Conservation (phyloP, 35 echinoderm and acorn worm genomes). For the Ophioderma brevispina region DNA sequence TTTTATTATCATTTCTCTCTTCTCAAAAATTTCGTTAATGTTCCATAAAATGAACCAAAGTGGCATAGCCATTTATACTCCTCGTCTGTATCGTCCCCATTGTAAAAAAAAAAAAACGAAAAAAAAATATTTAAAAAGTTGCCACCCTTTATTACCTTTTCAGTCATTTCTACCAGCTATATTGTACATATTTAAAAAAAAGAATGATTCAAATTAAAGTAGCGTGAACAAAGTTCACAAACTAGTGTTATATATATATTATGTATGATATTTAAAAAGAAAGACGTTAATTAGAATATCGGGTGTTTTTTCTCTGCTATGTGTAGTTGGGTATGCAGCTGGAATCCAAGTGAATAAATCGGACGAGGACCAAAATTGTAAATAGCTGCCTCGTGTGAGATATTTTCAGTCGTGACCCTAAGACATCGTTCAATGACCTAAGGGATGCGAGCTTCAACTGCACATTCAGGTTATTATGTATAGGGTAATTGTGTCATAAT, state of each 20-base stretch:
- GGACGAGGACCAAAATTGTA: too few relatives aligned
- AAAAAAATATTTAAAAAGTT: background rate
- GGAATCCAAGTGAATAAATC: background rate
- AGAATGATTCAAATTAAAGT: background rate
- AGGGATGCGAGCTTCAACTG: too few relatives aligned
- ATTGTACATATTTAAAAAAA: background rate
- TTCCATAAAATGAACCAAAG: background rate
- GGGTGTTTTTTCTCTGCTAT: background rate
- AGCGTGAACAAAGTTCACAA: constrained; percentile 1
- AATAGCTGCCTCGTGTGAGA: too few relatives aligned
- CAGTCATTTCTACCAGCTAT: background rate
- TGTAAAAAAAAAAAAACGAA: background rate
- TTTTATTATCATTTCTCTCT: background rate
- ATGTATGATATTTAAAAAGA: background rate
- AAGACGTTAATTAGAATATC: background rate
- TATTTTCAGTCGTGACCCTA: too few relatives aligned
- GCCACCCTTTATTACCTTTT: background rate
- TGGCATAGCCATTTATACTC: too few relatives aligned
- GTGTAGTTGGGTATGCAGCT: background rate
- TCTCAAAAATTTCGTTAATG: background rate
- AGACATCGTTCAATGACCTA: too few relatives aligned
- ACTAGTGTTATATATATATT: background rate
- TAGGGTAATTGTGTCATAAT: too few relatives aligned
- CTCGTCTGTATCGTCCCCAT: background rate
- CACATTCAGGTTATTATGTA: too few relatives aligned